Conservation (phyloP, 64 coral and sea anemone species). For the Cladopsammia gracilis region DNA sequence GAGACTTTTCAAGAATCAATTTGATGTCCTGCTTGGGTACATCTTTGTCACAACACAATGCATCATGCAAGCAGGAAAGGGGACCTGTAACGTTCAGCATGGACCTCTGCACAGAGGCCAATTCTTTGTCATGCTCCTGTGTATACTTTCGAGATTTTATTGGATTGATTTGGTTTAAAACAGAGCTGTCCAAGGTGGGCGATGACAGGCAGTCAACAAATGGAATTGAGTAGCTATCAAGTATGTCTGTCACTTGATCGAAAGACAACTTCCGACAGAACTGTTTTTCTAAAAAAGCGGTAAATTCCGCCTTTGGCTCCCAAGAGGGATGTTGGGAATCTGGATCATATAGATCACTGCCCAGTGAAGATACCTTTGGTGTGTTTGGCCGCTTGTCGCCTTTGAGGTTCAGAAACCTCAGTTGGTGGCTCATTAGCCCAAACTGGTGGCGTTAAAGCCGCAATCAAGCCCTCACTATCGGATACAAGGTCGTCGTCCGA, state of each 20-base stretch:
- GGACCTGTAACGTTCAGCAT: conserved; percentile 38
- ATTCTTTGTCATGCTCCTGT: conserved; percentile 43
- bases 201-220: conserved; percentile 9
- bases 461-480: too few species aligned
- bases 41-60: neutral
- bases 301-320: neutral
- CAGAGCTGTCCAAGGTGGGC: neutral
- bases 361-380: neutral
- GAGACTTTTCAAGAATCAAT: conserved; percentile 31
- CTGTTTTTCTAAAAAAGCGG: conserved; percentile 25
- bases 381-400: too few species aligned
- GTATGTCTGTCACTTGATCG: conserved; percentile 27
- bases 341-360: conserved; percentile 2
- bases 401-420: neutral
- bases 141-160: conserved; percentile 3
- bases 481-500: neutral
- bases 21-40: neutral
- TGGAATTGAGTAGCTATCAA: neutral
- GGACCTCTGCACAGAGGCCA: neutral
- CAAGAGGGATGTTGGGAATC: neutral
- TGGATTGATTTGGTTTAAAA: neutral
- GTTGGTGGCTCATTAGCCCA: neutral
- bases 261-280: conserved; percentile 15
- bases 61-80: conserved; percentile 35
- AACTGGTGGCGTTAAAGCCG: too few species aligned